These are phyloP conservation scores for Temnothorax ravouxi DNA, from an alignment of 2,888 invertebrate species.

Conservation along the genomic window DNA sequence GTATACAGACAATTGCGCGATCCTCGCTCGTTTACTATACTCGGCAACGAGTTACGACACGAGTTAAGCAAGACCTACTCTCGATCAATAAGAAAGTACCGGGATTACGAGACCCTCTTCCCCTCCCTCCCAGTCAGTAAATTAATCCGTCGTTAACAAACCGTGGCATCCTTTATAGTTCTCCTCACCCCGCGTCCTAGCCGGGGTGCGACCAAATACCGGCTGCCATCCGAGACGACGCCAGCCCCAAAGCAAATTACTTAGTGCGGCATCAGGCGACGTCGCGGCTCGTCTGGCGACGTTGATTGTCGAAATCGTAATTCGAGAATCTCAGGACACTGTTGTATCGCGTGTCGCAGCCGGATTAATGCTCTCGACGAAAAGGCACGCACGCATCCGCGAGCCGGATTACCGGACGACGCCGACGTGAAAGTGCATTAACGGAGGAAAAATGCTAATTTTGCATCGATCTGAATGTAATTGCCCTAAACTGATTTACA, in stretches of 20 bases:
- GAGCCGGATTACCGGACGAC: background rate
- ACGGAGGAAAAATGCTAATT: background rate
- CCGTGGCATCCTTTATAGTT: conserved; percentile 62
- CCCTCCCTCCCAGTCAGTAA: conserved; percentile 41
- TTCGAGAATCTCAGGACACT: conserved; percentile 53
- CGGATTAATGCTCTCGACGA: conserved; percentile 27
- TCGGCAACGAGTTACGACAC: conserved; percentile 3
- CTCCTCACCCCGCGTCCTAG: conserved; percentile 7
- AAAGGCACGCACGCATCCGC: background rate
- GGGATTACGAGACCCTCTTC: conserved; percentile 49
- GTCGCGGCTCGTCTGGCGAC: conserved; percentile 44
- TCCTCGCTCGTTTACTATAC: conserved; percentile 17
- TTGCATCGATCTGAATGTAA: background rate
- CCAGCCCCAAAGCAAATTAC: conserved; percentile 59
- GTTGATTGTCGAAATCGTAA: conserved; percentile 55
- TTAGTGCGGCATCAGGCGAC: conserved; percentile 46
- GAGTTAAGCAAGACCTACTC: conserved; percentile 16
- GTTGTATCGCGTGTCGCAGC: conserved; percentile 41
- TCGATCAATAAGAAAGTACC: conserved; percentile 57
- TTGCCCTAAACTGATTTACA: background rate
- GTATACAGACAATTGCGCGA: conserved; percentile 1
- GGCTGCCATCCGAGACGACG: conserved; percentile 59
- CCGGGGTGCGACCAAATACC: conserved; percentile 44
- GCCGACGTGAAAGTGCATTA: background rate
- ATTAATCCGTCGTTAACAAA: conserved; percentile 68